Evolutionary conservation across 2,888 invertebrate species (phyloP), one percentile per base, ranked within the genome.

Genomic region (Homarus gammarus): DNA sequence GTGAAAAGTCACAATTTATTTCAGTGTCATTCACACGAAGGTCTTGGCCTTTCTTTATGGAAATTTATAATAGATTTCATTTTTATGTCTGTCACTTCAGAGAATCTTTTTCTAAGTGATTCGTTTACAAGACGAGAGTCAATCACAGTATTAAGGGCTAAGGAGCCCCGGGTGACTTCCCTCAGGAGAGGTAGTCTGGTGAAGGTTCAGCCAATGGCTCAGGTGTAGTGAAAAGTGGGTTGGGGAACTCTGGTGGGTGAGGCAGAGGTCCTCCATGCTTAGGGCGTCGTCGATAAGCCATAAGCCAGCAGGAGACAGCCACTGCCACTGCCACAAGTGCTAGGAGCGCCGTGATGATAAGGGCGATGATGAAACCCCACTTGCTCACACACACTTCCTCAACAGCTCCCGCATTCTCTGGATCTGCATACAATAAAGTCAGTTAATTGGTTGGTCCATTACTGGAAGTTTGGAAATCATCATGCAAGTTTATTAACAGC

Each of bases 241-340:
- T 98, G 90, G 98, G 98, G 95, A 98, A 98, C 95, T 98, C 98
- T 92, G 98, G 97, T 92, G 98, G 98, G 95, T 98, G 98, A 92
- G 98, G 98, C 93, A 98, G 95, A 77, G 98, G 98, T 68, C 98
- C 98, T 92, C 97, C 96, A 83, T 97, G 96, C 93, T 97, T 97
- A 84, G 98, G 97, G 93, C 97, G 96, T 93, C 98, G 96, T 92
- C 98, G 95, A 95, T 98, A 98, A 93, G 98, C 98, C 96, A 98
- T 97, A 92, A 98, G 95, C 98, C 98, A 98, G 94, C 98, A 98
- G 92, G 98, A 98, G 89, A 98, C 98, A 88, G 98, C 98, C 82
- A 98, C 97, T 44, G 98, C 98, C 88, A 98, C 98, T 89, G 98
- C 98, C 90, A 98, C 98, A 92, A 98, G 95, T 89, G 98, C 98